Conservation (phyloP, 2,797 vertebrate genomes). For the Morus bassanus region DNA sequence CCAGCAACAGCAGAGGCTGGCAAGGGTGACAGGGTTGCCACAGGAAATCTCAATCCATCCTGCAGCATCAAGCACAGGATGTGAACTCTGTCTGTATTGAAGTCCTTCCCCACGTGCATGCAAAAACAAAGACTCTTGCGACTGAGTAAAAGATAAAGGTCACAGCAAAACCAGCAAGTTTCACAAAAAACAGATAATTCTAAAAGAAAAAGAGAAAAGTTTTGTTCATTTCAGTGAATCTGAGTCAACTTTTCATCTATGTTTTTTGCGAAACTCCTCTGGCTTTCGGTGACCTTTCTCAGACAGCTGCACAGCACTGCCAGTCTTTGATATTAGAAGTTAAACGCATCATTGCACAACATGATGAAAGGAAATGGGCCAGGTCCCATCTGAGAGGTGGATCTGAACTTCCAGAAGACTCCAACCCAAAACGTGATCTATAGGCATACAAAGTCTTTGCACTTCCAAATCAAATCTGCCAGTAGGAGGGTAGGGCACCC, state of each 20-base stretch:
- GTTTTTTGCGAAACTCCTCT: slow-evolving; percentile 72
- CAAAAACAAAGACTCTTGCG: slow-evolving; percentile 30
- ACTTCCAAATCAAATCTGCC: not conserved
- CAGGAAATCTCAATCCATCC: not conserved
- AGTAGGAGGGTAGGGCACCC: not conserved
- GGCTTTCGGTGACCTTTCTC: slow-evolving; percentile 77
- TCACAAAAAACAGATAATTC: slow-evolving; percentile 74
- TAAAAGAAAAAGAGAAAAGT: slow-evolving; percentile 58
- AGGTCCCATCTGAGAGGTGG: not conserved
- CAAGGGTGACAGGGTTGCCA: not conserved
- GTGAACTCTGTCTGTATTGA: not conserved
- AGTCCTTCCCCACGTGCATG: slow-evolving; percentile 6
- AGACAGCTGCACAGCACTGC: not conserved
- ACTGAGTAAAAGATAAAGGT: slow-evolving; percentile 71
- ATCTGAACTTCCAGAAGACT: not conserved
- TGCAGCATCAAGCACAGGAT: not conserved
- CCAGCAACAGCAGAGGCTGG: not conserved
- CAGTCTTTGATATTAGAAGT: slow-evolving; percentile 5
- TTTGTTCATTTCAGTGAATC: slow-evolving; percentile 71
- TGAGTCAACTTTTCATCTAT: slow-evolving; percentile 72
- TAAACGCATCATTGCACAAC: not conserved
- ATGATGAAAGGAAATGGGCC: not conserved
- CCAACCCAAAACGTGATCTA: not conserved
- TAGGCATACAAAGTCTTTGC: not conserved
- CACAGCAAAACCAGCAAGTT: slow-evolving; percentile 72